A percentile compares a stretch with the other conserved stretches of the same genome.
These are phyloP conservation scores for Hippocampus mohnikei DNA, from an alignment of 2,113 vertebrate genomes.

Conservation along the genomic window DNA sequence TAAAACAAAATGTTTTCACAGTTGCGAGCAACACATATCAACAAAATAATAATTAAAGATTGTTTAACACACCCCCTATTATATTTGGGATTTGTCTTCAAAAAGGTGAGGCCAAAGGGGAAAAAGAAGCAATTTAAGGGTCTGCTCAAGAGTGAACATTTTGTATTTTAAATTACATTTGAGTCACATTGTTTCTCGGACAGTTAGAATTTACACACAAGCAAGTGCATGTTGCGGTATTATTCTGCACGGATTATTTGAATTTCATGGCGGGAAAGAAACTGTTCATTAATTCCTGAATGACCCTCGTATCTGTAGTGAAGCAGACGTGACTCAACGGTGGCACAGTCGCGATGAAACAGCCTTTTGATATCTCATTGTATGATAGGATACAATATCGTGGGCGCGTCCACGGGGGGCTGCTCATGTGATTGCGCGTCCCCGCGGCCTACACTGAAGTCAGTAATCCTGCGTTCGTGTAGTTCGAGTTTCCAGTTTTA, in stretches of 20 bases:
- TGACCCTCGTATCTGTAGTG: too few relatives aligned
- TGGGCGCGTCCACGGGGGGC: background rate
- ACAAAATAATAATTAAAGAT: background rate
- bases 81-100: background rate
- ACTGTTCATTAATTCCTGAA: too few relatives aligned
- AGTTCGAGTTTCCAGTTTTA: constrained; percentile 27
- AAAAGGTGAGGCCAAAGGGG: background rate
- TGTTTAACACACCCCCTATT: background rate
- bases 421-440: constrained; percentile 3
- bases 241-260: background rate
- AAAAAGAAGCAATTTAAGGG: background rate
- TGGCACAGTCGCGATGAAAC: too few relatives aligned
- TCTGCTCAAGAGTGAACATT: background rate
- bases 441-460: constrained; percentile 31
- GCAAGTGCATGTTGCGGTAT: background rate
- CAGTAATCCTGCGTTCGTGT: constrained; percentile 19
- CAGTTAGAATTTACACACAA: too few relatives aligned
- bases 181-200: background rate
- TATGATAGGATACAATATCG: background rate
- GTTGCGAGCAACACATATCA: background rate
- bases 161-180: background rate
- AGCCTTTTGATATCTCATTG: too few relatives aligned
- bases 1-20: background rate
- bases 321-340: too few relatives aligned
- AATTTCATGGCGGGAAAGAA: too few relatives aligned